These are phyloP conservation scores for Mesopsocus fuscifrons DNA, from an alignment of 2,888 invertebrate genomes.

Conservation along the genomic window DNA sequence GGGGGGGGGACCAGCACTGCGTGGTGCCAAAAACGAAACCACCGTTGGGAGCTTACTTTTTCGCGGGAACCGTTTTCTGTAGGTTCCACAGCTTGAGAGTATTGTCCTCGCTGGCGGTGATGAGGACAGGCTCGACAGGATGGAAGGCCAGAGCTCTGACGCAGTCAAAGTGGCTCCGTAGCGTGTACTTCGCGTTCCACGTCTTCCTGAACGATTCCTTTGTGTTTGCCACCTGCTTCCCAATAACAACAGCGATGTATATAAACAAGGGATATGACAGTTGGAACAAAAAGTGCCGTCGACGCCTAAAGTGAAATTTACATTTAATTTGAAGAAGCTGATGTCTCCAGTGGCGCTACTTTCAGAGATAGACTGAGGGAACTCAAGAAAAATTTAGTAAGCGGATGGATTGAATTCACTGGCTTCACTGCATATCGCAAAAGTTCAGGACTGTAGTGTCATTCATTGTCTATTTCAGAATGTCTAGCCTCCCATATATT, in stretches of 20 bases:
- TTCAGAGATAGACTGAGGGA: too few relatives aligned
- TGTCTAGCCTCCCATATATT: too few relatives aligned
- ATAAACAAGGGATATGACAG: slow-evolving; percentile 14
- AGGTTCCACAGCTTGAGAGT: slow-evolving; percentile 98
- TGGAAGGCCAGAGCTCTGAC: slow-evolving; percentile 84
- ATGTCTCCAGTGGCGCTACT: too few relatives aligned
- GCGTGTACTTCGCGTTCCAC: slow-evolving; percentile 92
- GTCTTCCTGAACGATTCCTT: slow-evolving; percentile 85
- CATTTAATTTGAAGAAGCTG: slow-evolving; percentile 1
- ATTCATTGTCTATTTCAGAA: too few relatives aligned
- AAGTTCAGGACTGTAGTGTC: too few relatives aligned
- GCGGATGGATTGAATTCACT: too few relatives aligned
- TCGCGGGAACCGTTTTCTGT: slow-evolving; percentile 92
- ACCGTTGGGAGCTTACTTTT: slow-evolving; percentile 39
- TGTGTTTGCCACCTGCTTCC: slow-evolving; percentile 46
- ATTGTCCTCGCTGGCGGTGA: slow-evolving; percentile 97
- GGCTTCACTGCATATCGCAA: too few relatives aligned
- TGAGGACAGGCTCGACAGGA: slow-evolving; percentile 86
- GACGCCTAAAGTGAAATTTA: slow-evolving; percentile 7
- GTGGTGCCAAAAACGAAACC: background rate
- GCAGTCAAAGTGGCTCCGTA: slow-evolving; percentile 86
- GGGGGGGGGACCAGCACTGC: too few relatives aligned
- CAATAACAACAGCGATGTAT: too few relatives aligned
- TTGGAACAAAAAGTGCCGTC: background rate
- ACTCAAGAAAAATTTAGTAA: too few relatives aligned